Base-by-base conservation (phyloP, 2,888 invertebrate species). In the Boloria selene region DNA sequence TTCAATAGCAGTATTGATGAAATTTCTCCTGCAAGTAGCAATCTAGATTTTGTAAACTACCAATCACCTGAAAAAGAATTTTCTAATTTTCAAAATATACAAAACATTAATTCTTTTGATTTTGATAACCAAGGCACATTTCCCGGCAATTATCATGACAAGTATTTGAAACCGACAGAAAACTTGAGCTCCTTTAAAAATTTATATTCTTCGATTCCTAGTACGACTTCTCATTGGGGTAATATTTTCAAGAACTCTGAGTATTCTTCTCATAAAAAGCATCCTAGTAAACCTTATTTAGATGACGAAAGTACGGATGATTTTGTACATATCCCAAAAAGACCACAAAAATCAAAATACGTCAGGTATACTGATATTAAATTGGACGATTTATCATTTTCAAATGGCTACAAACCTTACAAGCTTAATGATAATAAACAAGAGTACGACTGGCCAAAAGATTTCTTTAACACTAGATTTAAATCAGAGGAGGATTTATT, bases 401-500 rank as follows among this genome's bases (percentile, higher is more conserved):
- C 78, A 47, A 71, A 73, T 42, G 80, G 75, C 68, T 77, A 81
- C 44, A 80, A 81, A 72, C 84, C 85, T 14, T 74, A 81, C 56
- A 85, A 84, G 75, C 66, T 73, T 16, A 83, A 72, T 53, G 63
- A 83, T 77, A 67, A 53, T 45, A 73, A 80, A 79, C 70, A 75
- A 67, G 42, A 83, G 74, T 64, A 61, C 13, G 87, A 88, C 64
- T 89, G 88, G 88, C 78, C 75, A 44, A 85, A 83, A 74, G 86
- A 90, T 69, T 74, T 77, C 53, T 71, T 78, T 22, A 80, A 77
- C 44, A 85, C 78, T 18, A 81, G 86, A 73, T 92, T 84, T 69
- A 90, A 90, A 74, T 85, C 87, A 0, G 92, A 92, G 77, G 92
- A 92, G 75, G 91, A 91, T 78, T 81, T 92, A 64, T 72, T 92